Percentiles rank a stretch among this genome's conserved stretches.
Evolutionary conservation across 2,797 vertebrate genomes (phyloP).

Genomic region (Arctocebus calabarensis): DNA sequence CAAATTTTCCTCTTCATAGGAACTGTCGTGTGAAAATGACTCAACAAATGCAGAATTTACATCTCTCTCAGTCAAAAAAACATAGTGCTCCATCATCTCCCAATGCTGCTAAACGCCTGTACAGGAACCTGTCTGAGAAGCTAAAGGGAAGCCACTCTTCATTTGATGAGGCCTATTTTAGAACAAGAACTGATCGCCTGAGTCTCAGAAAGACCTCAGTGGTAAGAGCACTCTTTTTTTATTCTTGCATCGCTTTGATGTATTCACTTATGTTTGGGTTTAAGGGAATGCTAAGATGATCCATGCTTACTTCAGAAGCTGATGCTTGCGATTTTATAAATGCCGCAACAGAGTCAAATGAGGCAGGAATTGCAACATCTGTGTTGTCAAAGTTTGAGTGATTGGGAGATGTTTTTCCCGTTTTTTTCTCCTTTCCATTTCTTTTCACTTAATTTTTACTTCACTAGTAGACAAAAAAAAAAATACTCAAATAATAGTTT

Average conservation of each 20-base stretch:
- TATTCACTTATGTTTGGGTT: not conserved
- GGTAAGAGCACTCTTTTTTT: slow-evolving; percentile 86
- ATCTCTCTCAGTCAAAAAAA: slow-evolving; percentile 93
- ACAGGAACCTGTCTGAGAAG: slow-evolving; percentile 98
- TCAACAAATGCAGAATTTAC: slow-evolving; percentile 97
- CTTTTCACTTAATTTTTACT: not conserved
- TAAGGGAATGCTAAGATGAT: not conserved
- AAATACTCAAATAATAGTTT: slow-evolving; percentile 4
- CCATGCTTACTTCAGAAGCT: not conserved
- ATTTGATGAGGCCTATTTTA: slow-evolving; percentile 95
- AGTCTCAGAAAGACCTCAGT: slow-evolving; percentile 95
- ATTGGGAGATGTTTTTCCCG: not conserved
- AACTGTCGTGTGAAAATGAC: slow-evolving; percentile 91
- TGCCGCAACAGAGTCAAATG: not conserved
- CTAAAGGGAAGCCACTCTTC: slow-evolving; percentile 96
- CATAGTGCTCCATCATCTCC: slow-evolving; percentile 93
- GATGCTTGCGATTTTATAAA: not conserved
- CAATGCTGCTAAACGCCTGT: slow-evolving; percentile 96
- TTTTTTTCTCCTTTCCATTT: not conserved
- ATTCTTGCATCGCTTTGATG: not conserved
- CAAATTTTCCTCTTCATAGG: slow-evolving; percentile 83
- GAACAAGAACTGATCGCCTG: slow-evolving; percentile 93
- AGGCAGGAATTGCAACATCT: not conserved
- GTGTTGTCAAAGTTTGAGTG: not conserved
- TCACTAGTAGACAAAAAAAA: not conserved